Base-by-base conservation (phyloP, 2,888 invertebrate genomes). In the Drosophila subquinaria region DNA sequence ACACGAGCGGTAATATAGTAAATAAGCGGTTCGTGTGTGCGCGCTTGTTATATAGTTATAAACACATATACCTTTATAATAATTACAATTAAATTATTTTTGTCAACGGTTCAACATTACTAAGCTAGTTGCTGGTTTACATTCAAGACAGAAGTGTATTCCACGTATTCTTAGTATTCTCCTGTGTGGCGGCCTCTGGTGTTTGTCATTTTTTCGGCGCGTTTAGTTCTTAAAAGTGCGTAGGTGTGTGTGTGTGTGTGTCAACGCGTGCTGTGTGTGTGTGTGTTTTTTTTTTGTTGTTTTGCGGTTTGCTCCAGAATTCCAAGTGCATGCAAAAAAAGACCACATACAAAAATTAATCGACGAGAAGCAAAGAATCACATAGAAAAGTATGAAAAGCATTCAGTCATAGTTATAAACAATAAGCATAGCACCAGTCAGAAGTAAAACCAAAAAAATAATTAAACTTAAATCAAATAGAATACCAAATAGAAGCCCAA, bases 11-110 rank as follows among this genome's bases (percentile, higher is more conserved):
- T 79, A 73, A 75, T 30, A 38, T 76, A 73, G 59, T 69, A 73
- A 76, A 69, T 68, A 79, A 73, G 65, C 73, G 79, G 73, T 57
- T 73, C 78, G 76, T 78, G 69, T 56, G 72, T 63, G 69, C 64
- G 60, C 65, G 72, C 61, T 72, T 60, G 51, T 64, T 47, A 65
- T 48, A 60, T 55, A 66, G 51, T 52, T 50, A 70, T 59, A 70
- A 35, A 69, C 43, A 35, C 27, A 36, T 33, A 20, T 53, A 42
- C n/a, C 36, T 27, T 33, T 47, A 62, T 45, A 35, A 53, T 15
- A 53, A 53, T 17, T 48, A 47, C 35, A 48, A 36, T 48, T 27
- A 13, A 38, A 36, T 27, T 47, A 45, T 53, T 55, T 36, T 42
- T 15, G 33, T 30, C 50, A 15, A 38, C 13, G 50, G 15, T 59